A percentile compares a stretch with the other conserved stretches of the same genome.
These are phyloP conservation scores for Aphidius colemani DNA, from an alignment of 2,888 invertebrate species.

Conservation along the genomic window DNA sequence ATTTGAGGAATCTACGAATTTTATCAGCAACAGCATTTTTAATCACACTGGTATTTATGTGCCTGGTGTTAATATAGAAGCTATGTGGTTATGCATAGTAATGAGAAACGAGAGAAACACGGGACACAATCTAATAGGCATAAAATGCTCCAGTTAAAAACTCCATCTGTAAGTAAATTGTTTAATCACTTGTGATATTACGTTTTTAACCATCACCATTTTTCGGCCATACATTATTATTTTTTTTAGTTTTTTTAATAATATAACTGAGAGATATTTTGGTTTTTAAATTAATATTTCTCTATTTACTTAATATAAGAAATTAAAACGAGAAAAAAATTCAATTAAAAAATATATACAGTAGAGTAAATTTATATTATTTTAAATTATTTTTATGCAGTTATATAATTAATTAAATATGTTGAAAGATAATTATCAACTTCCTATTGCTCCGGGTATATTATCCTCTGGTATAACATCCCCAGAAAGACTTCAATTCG, in stretches of 20 bases:
- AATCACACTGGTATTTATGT: slow-evolving; percentile 56
- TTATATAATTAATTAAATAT: slow-evolving; percentile 17
- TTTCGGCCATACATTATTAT: neutral
- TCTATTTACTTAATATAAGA: neutral
- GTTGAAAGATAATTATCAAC: slow-evolving; percentile 19
- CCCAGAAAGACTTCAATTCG: neutral
- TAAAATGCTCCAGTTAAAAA: slow-evolving; percentile 55
- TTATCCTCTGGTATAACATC: slow-evolving; percentile 8
- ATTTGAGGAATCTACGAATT: slow-evolving; percentile 50
- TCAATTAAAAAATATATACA: neutral
- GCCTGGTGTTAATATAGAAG: slow-evolving; percentile 55
- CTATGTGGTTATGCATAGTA: slow-evolving; percentile 58
- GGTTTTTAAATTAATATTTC: neutral
- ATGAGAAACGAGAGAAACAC: slow-evolving; percentile 39
- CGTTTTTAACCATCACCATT: neutral
- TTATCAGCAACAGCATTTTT: slow-evolving; percentile 54
- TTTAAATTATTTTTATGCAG: slow-evolving; percentile 4
- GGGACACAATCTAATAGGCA: slow-evolving; percentile 40
- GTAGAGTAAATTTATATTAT: neutral
- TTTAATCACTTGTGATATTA: slow-evolving; percentile 55
- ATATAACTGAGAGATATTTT: no score
- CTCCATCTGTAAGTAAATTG: slow-evolving; percentile 60
- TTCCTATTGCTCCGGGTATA: slow-evolving; percentile 7
- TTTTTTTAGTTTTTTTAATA: no score
- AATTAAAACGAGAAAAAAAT: no score